Base-by-base conservation (phyloP, 2,113 vertebrate species). In the Dasyornis broadbenti region DNA sequence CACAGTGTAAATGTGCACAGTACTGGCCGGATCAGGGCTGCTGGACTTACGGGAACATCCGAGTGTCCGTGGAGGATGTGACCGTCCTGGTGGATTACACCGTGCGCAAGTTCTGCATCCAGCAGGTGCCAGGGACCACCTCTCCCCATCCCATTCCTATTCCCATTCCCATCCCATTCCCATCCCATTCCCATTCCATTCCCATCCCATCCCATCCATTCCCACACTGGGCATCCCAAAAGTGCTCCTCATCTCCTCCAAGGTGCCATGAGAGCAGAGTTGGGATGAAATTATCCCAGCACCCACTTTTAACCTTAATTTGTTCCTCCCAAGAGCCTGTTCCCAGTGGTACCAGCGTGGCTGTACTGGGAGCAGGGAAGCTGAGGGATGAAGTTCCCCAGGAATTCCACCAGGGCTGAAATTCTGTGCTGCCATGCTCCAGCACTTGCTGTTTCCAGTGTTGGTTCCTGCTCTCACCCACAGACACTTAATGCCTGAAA, bases 11-110 rank as follows among this genome's bases (percentile, higher is more conserved):
- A 92, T 99, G 99, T 96, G 99, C 99, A 60, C 99, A 99, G 97
- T 99, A 99, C 98, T 99, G 99, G 99, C 99, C 99, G 14, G 99
- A 99, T 98, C 99, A 99, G 97, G 99, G 99, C 95, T 99, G 99
- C 96, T 99, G 99, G 99, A 99, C 99, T 0, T 99, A 99, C 0
- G 99, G 99, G 78, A 99, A 99, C 96, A 99, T 99, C 95, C 98
- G 99, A 5, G 99, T 99, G 71, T 99, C 99, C 2, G 99, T 99
- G 72, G 99, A 99, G 86, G 99, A 99, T 49, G 98, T 99, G 66
- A 99, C 99, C 0, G 99, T 99, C 78, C 96, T 99, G 91, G 99
- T 99, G 94, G 99, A 99, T 97, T 99, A 99, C 97, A 99, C 99
- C 14, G 98, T 99, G 95, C 98, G 99, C 61, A 99, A 99, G 96